These are phyloP conservation scores for Lordiphosa stackelbergi DNA, from an alignment of 1,140 invertebrate species.

Conservation along the genomic window DNA sequence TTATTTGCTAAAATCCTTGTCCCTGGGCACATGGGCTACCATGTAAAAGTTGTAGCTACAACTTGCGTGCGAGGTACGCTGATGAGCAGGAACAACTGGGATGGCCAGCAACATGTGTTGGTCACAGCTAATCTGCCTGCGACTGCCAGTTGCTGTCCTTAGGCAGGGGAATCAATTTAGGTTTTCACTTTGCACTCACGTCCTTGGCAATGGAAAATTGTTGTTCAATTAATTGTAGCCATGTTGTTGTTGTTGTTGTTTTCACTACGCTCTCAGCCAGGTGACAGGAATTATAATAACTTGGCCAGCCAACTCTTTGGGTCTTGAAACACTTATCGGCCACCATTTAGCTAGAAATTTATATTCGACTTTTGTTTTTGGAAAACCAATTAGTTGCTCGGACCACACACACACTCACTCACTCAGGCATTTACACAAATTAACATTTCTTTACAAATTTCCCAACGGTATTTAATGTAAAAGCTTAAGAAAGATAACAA, in stretches of 20 bases:
- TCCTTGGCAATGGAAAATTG: slow-evolving; percentile 73
- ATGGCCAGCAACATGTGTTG: slow-evolving; percentile 55
- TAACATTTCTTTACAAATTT: slow-evolving; percentile 71
- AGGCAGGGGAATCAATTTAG: slow-evolving; percentile 64
- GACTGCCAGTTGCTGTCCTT: slow-evolving; percentile 30
- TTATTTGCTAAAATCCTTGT: slow-evolving; percentile 26
- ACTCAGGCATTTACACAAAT: slow-evolving; percentile 23
- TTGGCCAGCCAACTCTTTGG: slow-evolving; percentile 37
- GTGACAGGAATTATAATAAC: slow-evolving; percentile 73
- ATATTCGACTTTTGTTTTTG: slow-evolving; percentile 32
- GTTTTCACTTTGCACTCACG: slow-evolving; percentile 44
- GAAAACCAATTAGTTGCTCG: slow-evolving; percentile 64
- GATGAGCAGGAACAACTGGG: slow-evolving; percentile 51
- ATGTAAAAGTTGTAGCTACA: slow-evolving; percentile 69
- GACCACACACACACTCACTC: slow-evolving; percentile 44
- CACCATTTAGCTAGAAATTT: slow-evolving; percentile 66
- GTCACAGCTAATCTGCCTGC: slow-evolving; percentile 57
- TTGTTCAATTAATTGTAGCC: slow-evolving; percentile 71
- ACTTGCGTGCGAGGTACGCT: slow-evolving; percentile 64
- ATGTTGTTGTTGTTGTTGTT: slow-evolving; percentile 56
- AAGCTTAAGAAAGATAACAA: slow-evolving; percentile 42
- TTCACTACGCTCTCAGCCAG: slow-evolving; percentile 20
- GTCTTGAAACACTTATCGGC: slow-evolving; percentile 32
- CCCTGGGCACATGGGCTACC: slow-evolving; percentile 32
- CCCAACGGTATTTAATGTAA: slow-evolving; percentile 69